Evolutionary conservation across 2,113 vertebrate species (phyloP), one percentile per base, ranked within the genome.

Genomic region (Cavia aperea): DNA sequence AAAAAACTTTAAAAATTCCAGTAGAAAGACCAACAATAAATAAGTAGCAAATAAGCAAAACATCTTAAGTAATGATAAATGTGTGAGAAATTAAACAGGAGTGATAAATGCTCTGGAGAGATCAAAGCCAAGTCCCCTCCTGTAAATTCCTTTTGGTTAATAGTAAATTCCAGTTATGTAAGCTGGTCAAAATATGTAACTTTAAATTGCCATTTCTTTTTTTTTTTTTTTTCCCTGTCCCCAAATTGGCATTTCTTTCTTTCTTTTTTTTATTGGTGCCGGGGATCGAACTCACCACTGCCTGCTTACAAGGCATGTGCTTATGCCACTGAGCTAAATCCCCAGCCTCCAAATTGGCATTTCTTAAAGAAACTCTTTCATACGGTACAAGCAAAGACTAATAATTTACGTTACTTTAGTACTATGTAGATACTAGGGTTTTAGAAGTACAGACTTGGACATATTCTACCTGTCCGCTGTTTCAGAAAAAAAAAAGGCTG

Each of bases 191-290:
- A 92, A 39, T 93, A 70, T 54, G 10, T 54, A 54, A 11, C 72
- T 96, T 82, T 78, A 93, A 81, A 43, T 70, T 16, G 91, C 31
- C 46, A 91, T 89, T 88, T 86, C 79, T 72, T 82, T 51, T 51
- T 51, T 51, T 3, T 51, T 51, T 51, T 51, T 4, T 51, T 4
- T 51, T 51, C 10, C 10, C 10, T 39, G 39, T 39, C 39, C 10
- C 10, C 10, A 93, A 81, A 43, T 70, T 16, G 91, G n/a, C 46
- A 91, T 89, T 88, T 86, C 79, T 72, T 82, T 51, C 10, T 51
- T 51, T 51, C 10, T 51, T 51, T 51, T 51, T 51, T 51, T 51
- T 51, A 7, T 51, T 51, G 49, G 49, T 51, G 10, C 49, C 10
- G 3, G 49, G 49, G 49, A 51, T 51, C 49, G 10, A 51, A 51